A percentile compares a stretch with the other conserved stretches of the same genome.
phyloP scores from a whole-genome alignment of 2,113 vertebrate genomes.

The Vidua chalybeata region DNA sequence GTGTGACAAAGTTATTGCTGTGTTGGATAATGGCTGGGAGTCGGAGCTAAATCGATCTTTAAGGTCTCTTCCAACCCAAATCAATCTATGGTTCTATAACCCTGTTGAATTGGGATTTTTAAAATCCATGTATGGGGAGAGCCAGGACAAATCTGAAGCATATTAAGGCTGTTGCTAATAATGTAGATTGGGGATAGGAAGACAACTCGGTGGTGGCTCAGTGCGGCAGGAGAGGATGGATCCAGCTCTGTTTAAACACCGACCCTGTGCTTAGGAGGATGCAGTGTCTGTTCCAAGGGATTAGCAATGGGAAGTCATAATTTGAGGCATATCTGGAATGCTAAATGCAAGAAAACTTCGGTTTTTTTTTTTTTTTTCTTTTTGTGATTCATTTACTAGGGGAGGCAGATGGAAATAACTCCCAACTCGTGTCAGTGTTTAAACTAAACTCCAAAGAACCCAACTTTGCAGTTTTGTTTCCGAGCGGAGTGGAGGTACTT shows the following conservation, averaged over 20 bases:
- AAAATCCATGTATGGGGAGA: fast-evolving
- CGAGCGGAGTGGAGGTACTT: fast-evolving
- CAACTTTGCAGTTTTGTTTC: fast-evolving
- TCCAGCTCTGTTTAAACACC: neutral
- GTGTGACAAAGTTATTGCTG: fast-evolving
- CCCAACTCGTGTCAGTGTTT: fast-evolving
- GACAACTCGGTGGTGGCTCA: neutral
- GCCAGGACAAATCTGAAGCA: neutral
- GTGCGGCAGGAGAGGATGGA: neutral
- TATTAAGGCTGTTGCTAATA: neutral
- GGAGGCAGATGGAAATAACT: neutral
- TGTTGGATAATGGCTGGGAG: neutral
- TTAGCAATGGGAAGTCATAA: fast-evolving
- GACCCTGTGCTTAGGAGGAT: neutral
- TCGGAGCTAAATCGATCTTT: fast-evolving
- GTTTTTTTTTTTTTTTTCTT: neutral
- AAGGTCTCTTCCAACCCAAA: neutral
- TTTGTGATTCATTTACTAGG: too few species aligned
- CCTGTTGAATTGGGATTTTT: neutral
- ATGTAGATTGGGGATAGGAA: fast-evolving
- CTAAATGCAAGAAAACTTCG: too few species aligned
- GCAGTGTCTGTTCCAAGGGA: fast-evolving
- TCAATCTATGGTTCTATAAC: fast-evolving
- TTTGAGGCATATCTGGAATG: neutral
- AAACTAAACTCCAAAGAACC: fast-evolving